These are phyloP conservation scores for Eudyptes chrysolophus DNA, from an alignment of 2,113 vertebrate species.

Conservation along the genomic window DNA sequence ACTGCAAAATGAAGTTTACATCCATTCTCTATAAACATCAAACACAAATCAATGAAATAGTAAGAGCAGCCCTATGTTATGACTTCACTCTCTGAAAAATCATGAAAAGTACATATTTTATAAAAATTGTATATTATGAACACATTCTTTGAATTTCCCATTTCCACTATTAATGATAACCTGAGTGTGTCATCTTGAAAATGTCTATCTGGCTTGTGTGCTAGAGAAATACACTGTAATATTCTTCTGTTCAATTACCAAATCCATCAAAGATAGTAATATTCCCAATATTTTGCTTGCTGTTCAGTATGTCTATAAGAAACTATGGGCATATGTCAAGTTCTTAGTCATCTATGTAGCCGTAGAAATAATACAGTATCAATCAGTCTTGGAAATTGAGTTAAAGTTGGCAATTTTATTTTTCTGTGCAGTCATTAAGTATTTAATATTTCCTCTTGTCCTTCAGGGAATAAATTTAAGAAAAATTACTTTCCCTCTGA, in stretches of 20 bases:
- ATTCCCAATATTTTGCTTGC: neutral
- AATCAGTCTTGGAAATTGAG: slow-evolving; percentile 5
- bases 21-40: neutral
- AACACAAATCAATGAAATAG: neutral
- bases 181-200: neutral
- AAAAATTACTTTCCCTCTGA: neutral
- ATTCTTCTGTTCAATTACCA: neutral
- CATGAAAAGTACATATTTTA: neutral
- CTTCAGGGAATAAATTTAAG: neutral
- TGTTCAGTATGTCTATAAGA: neutral
- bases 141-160: neutral
- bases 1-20: neutral
- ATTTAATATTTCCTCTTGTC: slow-evolving; percentile 9
- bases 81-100: neutral
- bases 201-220: neutral
- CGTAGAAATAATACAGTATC: neutral
- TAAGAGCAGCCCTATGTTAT: neutral
- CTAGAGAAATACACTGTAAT: neutral
- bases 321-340: neutral
- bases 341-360: neutral
- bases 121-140: neutral
- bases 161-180: neutral
- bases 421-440: neutral
- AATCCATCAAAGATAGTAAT: neutral
- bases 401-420: slow-evolving; percentile 15